A percentile compares a stretch with the other conserved stretches of the same genome.
These are phyloP conservation scores for Ptychochromis oligacanthus DNA, from an alignment of 2,113 vertebrate species.

Conservation along the genomic window DNA sequence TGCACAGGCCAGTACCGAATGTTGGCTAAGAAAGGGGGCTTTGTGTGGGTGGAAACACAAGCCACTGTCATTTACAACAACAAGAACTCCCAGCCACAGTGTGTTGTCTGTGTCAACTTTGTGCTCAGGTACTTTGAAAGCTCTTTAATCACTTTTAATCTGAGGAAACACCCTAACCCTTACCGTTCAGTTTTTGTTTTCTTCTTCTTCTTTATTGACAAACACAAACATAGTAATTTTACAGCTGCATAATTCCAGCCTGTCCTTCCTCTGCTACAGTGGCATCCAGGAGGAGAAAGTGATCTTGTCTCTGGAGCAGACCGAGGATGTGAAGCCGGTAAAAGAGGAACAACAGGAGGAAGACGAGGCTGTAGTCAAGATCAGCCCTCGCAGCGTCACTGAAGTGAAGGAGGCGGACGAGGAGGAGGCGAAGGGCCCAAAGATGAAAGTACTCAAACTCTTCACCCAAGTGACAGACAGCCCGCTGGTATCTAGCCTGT, in stretches of 20 bases:
- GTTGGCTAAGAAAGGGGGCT: constrained; percentile 95
- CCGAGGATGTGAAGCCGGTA: constrained; percentile 79
- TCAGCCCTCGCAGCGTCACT: constrained; percentile 46
- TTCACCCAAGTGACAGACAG: constrained; percentile 80
- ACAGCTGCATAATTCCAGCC: background rate
- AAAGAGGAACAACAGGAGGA: constrained; percentile 75
- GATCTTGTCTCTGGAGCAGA: constrained; percentile 95
- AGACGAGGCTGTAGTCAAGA: constrained; percentile 55
- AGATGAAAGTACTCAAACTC: constrained; percentile 85
- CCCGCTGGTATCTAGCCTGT: constrained; percentile 81
- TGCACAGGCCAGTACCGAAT: constrained; percentile 97
- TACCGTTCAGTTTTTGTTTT: background rate
- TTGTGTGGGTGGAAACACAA: constrained; percentile 98
- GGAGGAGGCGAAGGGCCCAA: constrained; percentile 59
- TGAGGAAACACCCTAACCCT: background rate
- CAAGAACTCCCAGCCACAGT: constrained; percentile 98
- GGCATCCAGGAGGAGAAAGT: constrained; percentile 92
- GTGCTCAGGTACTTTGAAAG: constrained; percentile 88
- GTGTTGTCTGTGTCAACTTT: constrained; percentile 97
- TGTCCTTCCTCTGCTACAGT: constrained; percentile 77
- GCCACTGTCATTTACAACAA: constrained; percentile 98
- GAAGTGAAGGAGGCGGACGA: background rate
- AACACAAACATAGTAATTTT: background rate
- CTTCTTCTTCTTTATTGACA: background rate
- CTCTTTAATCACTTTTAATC: background rate